phyloP scores from a whole-genome alignment of 2,888 invertebrate species.

The Brachylomia viminalis region DNA sequence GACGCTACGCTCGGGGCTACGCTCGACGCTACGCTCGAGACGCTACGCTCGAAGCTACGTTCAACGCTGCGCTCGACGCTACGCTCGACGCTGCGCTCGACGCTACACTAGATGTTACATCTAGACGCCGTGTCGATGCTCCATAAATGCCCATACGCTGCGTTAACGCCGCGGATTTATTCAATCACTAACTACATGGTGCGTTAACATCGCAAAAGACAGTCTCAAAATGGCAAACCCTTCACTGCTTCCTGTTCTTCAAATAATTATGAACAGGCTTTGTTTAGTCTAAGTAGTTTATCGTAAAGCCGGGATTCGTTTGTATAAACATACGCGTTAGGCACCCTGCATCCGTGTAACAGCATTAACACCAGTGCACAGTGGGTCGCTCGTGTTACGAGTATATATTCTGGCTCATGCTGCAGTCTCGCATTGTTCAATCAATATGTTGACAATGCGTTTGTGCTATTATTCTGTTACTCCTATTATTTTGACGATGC shows the following conservation, averaged over 20 bases:
- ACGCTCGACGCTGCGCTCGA: no score
- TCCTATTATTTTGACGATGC: slow-evolving; percentile 28
- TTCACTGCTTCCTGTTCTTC: not conserved
- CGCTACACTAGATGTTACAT: not conserved
- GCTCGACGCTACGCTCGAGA: no score
- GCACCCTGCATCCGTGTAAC: slow-evolving; percentile 70
- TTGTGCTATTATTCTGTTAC: slow-evolving; percentile 43
- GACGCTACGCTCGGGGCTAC: not conserved
- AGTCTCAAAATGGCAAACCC: not conserved
- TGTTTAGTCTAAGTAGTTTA: slow-evolving; percentile 12
- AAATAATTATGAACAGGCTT: not conserved
- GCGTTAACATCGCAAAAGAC: not conserved
- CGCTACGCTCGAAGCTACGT: not conserved
- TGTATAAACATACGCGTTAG: slow-evolving; percentile 52
- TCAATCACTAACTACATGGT: not conserved
- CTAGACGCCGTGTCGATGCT: not conserved
- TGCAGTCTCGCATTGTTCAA: slow-evolving; percentile 78
- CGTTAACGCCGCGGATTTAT: no score
- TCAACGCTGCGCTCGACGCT: not conserved
- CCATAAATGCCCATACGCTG: not conserved
- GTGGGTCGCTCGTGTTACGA: slow-evolving; percentile 78
- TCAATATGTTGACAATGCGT: slow-evolving; percentile 76
- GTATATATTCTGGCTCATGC: slow-evolving; percentile 83
- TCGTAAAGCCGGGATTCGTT: slow-evolving; percentile 37
- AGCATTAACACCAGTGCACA: slow-evolving; percentile 76